A percentile compares a stretch with the other conserved stretches of the same genome.
phyloP scores from a whole-genome alignment of 1,140 invertebrate species.

The Portunus trituberculatus region DNA sequence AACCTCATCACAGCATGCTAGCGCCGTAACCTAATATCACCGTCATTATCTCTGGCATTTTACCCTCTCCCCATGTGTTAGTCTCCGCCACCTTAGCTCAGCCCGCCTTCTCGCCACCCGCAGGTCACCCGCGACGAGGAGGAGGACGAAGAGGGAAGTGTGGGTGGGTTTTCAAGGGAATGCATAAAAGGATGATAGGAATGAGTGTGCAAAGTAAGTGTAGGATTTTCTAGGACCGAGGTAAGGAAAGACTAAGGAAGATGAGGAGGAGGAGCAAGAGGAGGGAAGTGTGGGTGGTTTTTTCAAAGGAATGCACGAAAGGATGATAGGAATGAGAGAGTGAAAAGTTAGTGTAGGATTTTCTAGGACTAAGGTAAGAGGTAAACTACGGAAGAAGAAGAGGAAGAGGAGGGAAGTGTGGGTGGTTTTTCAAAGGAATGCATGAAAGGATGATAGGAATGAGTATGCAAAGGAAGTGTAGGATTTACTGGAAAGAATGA shows the following conservation, averaged over 20 bases:
- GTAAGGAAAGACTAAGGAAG: not conserved
- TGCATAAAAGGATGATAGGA: too few species aligned
- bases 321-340: not conserved
- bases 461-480: too few species aligned
- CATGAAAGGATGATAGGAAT: too few species aligned
- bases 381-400: not conserved
- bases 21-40: constrained; percentile 61
- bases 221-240: not conserved
- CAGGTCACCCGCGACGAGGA: not conserved
- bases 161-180: not conserved
- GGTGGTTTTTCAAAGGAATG: not conserved
- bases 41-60: constrained; percentile 67
- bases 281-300: not conserved
- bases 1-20: constrained; percentile 57
- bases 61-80: constrained; percentile 55
- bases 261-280: not conserved
- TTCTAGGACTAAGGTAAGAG: not conserved
- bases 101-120: not conserved
- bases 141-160: not conserved
- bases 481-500: too few species aligned
- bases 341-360: too few species aligned
- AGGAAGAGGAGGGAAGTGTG: not conserved
- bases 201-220: not conserved
- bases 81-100: constrained; percentile 47
- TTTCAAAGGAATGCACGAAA: too few species aligned